These are phyloP conservation scores for Anagyrus pseudococci DNA, from an alignment of 2,888 invertebrate genomes.

Conservation along the genomic window DNA sequence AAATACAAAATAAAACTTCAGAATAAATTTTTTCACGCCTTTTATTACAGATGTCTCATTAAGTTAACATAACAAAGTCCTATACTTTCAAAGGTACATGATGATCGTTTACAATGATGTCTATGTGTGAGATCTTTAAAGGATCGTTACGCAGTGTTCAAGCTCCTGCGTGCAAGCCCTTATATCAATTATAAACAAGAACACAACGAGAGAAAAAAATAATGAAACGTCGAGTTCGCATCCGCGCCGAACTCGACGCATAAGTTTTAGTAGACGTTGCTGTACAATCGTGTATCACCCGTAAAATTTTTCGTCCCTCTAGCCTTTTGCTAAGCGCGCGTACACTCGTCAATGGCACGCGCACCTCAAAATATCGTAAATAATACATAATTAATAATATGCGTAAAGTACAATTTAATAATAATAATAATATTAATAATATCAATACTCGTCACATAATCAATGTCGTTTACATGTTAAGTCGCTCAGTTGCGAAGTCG, in stretches of 20 bases:
- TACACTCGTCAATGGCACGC: slow-evolving; percentile 15
- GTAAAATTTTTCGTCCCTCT: slow-evolving; percentile 14
- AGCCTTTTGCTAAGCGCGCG: slow-evolving; percentile 4
- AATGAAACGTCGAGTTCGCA: slow-evolving; percentile 12
- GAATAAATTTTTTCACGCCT: slow-evolving; percentile 46
- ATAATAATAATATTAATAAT: slow-evolving; percentile 20
- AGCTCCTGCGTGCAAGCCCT: slow-evolving; percentile 45
- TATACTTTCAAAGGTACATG: slow-evolving; percentile 62
- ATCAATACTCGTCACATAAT: background rate
- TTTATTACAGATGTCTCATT: slow-evolving; percentile 60
- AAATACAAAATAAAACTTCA: slow-evolving; percentile 10
- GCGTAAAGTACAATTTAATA: slow-evolving; percentile 20
- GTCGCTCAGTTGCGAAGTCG: slow-evolving; percentile 15
- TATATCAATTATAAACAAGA: slow-evolving; percentile 13
- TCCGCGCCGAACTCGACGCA: slow-evolving; percentile 7
- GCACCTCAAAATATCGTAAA: slow-evolving; percentile 17
- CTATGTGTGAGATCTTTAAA: slow-evolving; percentile 58
- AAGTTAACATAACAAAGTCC: slow-evolving; percentile 60
- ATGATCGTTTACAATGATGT: slow-evolving; percentile 57
- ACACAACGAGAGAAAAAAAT: slow-evolving; percentile 11
- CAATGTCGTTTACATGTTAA: no score
- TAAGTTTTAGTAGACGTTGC: slow-evolving; percentile 17
- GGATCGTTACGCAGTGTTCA: slow-evolving; percentile 55
- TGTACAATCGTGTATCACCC: slow-evolving; percentile 33
- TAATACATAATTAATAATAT: slow-evolving; percentile 26